Base-by-base conservation (phyloP, 2,113 vertebrate species). In the Phoxinus phoxinus region DNA sequence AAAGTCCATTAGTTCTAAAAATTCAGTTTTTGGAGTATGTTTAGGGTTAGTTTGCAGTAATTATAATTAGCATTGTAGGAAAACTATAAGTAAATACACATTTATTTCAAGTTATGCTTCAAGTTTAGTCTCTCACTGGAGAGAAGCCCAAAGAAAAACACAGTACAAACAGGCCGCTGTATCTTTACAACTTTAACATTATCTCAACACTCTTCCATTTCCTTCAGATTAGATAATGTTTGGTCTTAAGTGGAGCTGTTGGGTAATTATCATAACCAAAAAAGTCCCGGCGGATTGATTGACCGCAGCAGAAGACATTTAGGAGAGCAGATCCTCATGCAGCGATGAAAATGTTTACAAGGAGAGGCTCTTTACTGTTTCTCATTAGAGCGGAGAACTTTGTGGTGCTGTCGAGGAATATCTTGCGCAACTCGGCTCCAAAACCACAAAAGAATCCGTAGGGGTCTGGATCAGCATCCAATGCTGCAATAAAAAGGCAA, bases 221-320 rank as follows among this genome's bases (percentile, higher is more conserved):
- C 80, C 63, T 81, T 32, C 15, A 69, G 80, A 81, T 69, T 51
- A 81, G 80, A 81, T 67, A 67, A 69, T 67, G 6, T 79, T 81
- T 51, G 17, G 44, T 46, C 13, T 27, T 61, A 80, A 46, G n/a
- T 27, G n/a, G 37, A 81, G 61, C 63, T 51, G 61, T 81, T 67
- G 51, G 59, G 59, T 81, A 67, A 81, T 46, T 41, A 81, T 63
- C n/a, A 46, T 65, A 67, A 23, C 15, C 0, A 5, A 46, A 51
- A 48, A n/a, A 53, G 11, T 32, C 21, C 15, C 46, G 11, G 63
- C 1, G 17, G 17, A 63, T 67, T 81, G 79, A 69, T 81, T 10
- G 27, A 23, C 59, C 79, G 1, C 59, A 23, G 44, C 44, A 81
- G 79, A 81, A 19, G 27, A 27, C 9, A 0, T 63, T 65, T 30